Evolutionary conservation across 2,797 vertebrate species (phyloP).

Genomic region (Aphelocoma californica): DNA sequence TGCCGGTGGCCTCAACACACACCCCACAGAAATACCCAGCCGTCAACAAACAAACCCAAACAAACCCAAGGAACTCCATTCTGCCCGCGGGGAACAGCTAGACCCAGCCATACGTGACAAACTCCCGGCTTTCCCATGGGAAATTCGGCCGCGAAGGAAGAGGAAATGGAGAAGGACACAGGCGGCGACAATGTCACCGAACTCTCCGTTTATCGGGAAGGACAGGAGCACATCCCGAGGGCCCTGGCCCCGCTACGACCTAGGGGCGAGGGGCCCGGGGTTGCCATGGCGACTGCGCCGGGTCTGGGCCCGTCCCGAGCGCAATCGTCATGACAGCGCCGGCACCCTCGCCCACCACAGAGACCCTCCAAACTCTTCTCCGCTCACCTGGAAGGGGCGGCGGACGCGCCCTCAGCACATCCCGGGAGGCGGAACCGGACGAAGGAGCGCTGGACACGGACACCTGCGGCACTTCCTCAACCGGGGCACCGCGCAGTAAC

Average conservation of each 20-base stretch:
- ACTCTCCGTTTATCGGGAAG: neutral
- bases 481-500: neutral
- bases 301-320: neutral
- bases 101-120: fast-evolving
- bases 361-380: fast-evolving
- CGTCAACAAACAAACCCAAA: fast-evolving
- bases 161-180: neutral
- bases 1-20: fast-evolving
- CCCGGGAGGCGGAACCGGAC: neutral
- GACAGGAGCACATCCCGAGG: neutral
- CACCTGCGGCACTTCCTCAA: neutral
- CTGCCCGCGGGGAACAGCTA: neutral
- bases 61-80: fast-evolving
- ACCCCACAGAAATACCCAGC: neutral
- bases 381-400: neutral
- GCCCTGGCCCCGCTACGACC: too few relatives aligned
- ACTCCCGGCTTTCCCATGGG: neutral
- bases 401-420: conserved; percentile 30
- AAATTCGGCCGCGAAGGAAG: neutral
- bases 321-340: neutral
- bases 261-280: neutral
- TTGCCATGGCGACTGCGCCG: neutral
- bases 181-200: fast-evolving
- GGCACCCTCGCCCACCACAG: neutral
- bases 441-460: neutral